Percentiles rank a stretch among this genome's conserved stretches.
phyloP scores from a whole-genome alignment of 2,113 vertebrate species.

The Hucho hucho region DNA sequence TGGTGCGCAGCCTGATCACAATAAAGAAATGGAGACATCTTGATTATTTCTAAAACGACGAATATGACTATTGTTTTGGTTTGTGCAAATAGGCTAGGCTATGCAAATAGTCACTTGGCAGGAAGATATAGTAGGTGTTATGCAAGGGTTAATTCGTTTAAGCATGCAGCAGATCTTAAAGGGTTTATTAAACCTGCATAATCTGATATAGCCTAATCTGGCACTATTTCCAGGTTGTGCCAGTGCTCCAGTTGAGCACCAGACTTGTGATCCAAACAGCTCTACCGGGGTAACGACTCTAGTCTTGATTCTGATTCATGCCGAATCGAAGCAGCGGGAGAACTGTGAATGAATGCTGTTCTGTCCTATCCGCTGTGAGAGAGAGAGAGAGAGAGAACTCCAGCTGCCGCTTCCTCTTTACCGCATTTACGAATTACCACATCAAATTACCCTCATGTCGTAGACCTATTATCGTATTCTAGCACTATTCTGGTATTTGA shows the following conservation, averaged over 20 bases:
- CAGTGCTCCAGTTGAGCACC: neutral
- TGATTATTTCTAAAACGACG: neutral
- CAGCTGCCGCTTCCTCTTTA: neutral
- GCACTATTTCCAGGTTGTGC: neutral
- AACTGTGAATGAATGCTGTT: neutral
- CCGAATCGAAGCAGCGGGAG: neutral
- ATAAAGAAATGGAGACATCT: neutral
- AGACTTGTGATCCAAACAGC: constrained; percentile 5
- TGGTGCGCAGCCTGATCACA: neutral
- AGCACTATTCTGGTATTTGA: neutral
- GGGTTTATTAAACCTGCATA: neutral
- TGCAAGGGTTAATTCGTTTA: neutral
- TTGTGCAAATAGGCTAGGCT: neutral
- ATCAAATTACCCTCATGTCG: neutral
- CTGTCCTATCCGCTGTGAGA: neutral
- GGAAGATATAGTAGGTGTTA: neutral
- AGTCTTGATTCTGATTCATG: neutral
- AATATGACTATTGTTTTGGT: neutral
- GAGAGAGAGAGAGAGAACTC: neutral
- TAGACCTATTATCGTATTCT: neutral
- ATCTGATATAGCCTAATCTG: neutral
- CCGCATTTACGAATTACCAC: neutral
- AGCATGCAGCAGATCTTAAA: neutral
- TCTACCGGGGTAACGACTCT: neutral
- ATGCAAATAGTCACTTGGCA: no score